phyloP scores from a whole-genome alignment of 2,888 invertebrate genomes.

The Tanytarsus gracilentus region DNA sequence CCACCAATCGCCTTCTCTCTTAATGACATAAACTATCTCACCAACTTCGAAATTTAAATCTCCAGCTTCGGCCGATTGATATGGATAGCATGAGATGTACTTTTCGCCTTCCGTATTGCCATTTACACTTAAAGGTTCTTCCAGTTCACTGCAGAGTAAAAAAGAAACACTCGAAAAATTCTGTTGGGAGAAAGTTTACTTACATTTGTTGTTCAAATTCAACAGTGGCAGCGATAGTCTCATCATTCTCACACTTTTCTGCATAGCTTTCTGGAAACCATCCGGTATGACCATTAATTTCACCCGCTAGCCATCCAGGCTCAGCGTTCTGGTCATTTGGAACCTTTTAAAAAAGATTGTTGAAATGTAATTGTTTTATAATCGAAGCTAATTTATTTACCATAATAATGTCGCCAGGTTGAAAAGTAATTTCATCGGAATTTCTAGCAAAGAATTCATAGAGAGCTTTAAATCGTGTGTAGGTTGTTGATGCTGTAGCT shows the following conservation, averaged over 20 bases:
- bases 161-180: neutral
- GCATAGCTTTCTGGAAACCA: slow-evolving; percentile 98
- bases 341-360: slow-evolving; percentile 43
- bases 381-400: slow-evolving; percentile 44
- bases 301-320: slow-evolving; percentile 95
- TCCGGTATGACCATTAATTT: slow-evolving; percentile 79
- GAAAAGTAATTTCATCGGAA: slow-evolving; percentile 83
- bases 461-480: slow-evolving; percentile 73
- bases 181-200: slow-evolving; percentile 34
- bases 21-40: slow-evolving; percentile 76
- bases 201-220: slow-evolving; percentile 47
- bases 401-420: slow-evolving; percentile 86
- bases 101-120: slow-evolving; percentile 32
- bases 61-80: slow-evolving; percentile 78
- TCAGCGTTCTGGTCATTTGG: slow-evolving; percentile 77
- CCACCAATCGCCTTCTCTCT: slow-evolving; percentile 98
- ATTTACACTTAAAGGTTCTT: slow-evolving; percentile 30
- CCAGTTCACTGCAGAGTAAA: slow-evolving; percentile 34
- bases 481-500: slow-evolving; percentile 39
- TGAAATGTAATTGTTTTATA: slow-evolving; percentile 17
- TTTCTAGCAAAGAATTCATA: slow-evolving; percentile 91
- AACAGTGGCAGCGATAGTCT: slow-evolving; percentile 38
- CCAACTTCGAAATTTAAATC: slow-evolving; percentile 83
- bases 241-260: slow-evolving; percentile 55
- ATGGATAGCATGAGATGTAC: slow-evolving; percentile 55